These are phyloP conservation scores for Phragmatobia fuliginosa DNA, from an alignment of 2,888 invertebrate genomes.

Conservation along the genomic window DNA sequence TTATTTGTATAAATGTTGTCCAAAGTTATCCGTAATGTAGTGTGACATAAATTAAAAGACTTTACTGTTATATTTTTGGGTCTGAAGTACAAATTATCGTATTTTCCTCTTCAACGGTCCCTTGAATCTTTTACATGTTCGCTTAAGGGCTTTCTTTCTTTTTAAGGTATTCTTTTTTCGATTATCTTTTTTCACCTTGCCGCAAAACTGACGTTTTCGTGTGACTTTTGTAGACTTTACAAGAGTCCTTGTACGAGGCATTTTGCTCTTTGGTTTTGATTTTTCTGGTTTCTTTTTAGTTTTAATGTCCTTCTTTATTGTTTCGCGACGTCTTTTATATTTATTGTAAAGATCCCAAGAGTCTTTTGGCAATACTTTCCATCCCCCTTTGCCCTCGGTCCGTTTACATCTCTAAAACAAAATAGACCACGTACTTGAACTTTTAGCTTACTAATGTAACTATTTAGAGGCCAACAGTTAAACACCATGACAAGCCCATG, in stretches of 20 bases:
- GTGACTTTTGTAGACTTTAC: background rate
- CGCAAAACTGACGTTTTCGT: background rate
- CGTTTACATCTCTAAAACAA: slow-evolving; percentile 5
- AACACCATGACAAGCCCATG: no score
- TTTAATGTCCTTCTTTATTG: background rate
- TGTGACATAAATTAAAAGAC: background rate
- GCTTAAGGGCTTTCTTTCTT: background rate
- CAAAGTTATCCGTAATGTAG: no score
- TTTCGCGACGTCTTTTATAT: slow-evolving; percentile 48
- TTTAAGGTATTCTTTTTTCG: background rate
- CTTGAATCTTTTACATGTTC: background rate
- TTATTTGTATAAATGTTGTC: no score
- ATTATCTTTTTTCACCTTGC: background rate
- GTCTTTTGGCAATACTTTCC: slow-evolving; percentile 72
- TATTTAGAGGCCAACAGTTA: background rate
- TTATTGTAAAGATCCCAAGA: slow-evolving; percentile 69
- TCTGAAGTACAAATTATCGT: background rate
- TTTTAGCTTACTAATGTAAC: no score
- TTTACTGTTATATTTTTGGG: background rate
- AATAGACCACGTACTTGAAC: no score
- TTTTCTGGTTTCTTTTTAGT: background rate
- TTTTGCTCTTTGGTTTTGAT: background rate
- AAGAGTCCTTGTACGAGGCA: background rate
- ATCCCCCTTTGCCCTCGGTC: slow-evolving; percentile 47
- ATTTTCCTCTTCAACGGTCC: background rate